Evolutionary conservation across 2,113 vertebrate species (phyloP), one percentile per base, ranked within the genome.

Genomic region (Epinephelus cyanopodus): DNA sequence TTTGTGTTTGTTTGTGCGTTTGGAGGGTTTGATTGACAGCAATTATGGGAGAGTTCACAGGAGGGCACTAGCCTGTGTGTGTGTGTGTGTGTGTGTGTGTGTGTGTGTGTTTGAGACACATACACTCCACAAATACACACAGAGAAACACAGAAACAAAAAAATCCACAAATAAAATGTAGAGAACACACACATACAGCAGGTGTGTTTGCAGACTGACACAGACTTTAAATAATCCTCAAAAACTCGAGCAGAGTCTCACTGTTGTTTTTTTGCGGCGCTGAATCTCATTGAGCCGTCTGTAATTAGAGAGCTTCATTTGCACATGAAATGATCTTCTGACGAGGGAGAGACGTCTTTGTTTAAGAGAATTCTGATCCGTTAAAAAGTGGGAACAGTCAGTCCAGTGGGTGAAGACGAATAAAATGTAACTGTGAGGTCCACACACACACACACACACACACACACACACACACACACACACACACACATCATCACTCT

Each of bases 21-120:
- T 79, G 83, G 64, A 83, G 78, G 48, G 75, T 77, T 90, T 93
- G 92, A 92, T 84, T 92, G 91, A 90, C 91, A 88, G 90, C 86
- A 89, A 86, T 92, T 89, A 88, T 87, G 62, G 82, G 60, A 61
- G 82, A 77, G 88, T 87, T 89, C 86, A 82, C 60, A 53, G 5
- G 27, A 81, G 86, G 79, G 77, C 82, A 84, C 25, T 56, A 81
- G 63, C 57, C 18, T 80, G 52, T 73, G 50, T 75, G 74, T 56
- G 23, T 37, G 70, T 45, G 23, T 72, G 61, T 39, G 58, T 61
- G 25, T 18, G 27, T 29, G 27, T 27, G 27, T 27, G 27, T 27
- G 27, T 27, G 27, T 27, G 27, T 27, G 27, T 27, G 27, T 29
- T 4, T 29, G 29, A 11, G 2, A 18, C 13, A 60, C 53, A 77